These are phyloP conservation scores for Gambusia holbrooki DNA, from an alignment of 2,113 vertebrate species.

Conservation along the genomic window DNA sequence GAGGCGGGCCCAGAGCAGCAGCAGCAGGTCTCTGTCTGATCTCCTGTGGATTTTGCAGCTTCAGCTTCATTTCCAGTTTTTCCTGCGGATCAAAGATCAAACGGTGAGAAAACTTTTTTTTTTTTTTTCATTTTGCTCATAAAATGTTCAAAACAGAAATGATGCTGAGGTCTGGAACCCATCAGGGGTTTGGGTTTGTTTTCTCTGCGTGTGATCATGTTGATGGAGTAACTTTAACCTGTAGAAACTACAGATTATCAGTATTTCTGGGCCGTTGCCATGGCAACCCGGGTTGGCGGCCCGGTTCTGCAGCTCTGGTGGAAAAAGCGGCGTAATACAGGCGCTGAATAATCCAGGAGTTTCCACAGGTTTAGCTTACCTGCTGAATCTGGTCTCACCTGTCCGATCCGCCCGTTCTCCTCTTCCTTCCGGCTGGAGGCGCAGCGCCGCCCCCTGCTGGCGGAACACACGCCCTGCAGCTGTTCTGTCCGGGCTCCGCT, in stretches of 20 bases:
- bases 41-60: neutral
- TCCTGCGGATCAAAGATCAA: too few relatives aligned
- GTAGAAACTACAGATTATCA: neutral
- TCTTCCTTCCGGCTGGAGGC: neutral
- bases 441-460: conserved; percentile 8
- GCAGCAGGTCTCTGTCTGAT: neutral
- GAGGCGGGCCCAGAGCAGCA: conserved; percentile 3
- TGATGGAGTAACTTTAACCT: neutral
- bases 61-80: neutral
- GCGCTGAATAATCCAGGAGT: conserved; percentile 34
- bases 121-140: too few relatives aligned
- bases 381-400: conserved; percentile 1
- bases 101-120: too few relatives aligned
- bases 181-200: too few relatives aligned
- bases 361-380: conserved; percentile 14
- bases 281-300: neutral
- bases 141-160: too few relatives aligned
- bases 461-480: neutral
- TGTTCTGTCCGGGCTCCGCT: neutral
- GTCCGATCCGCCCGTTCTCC: neutral
- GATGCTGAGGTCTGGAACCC: neutral
- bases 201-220: neutral
- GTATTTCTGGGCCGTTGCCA: neutral
- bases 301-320: neutral
- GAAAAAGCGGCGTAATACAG: conserved; percentile 2